Base-by-base conservation (phyloP, 2,888 invertebrate genomes). In the Mechanitis messenoides region DNA sequence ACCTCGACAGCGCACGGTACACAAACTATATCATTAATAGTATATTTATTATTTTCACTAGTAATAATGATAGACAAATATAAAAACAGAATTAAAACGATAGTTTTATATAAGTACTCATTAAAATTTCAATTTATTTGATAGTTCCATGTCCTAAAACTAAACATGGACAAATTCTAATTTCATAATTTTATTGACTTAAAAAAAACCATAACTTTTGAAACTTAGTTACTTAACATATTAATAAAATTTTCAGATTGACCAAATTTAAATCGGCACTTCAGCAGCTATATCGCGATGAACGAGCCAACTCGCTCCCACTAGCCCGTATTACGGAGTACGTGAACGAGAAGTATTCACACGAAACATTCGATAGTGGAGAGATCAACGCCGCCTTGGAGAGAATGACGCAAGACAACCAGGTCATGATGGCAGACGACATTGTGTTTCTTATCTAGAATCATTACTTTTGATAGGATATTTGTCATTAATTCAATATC, bases 341-440 rank as follows among this genome's bases (percentile, higher is more conserved):
- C 76, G 84, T 97, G 38, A 94, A 94, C 78, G 87, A 91, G 50
- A 91, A 93, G 68, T 92, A 91, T 71, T 76, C 85, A 0, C 86
- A 91, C 62, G 89, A 92, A 58, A 84, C 90, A 0, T 96, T 95
- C 79, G 87, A 91, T 0, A 77, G 90, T 2, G 91, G 83, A 0
- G 98, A 98, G 89, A 90, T 98, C 5, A 84, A 91, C 53, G 94
- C 95, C 0, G 98, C 97, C 2, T 88, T 98, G 11, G 90, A 92
- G 11, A 91, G 91, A 65, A 97, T 98, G 97, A 94, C 95, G 3
- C 94, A 94, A 46, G 96, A 95, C 69, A 98, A 98, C 87, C 96
- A 97, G 80, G 93, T 98, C 64, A 98, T 98, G 98, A 90, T 96
- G 72, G 93, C 96, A 0, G 96, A 97, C 76, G 94, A 93, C 68